These are phyloP conservation scores for Drosophila mimica DNA, from an alignment of 2,888 invertebrate genomes.

Conservation along the genomic window DNA sequence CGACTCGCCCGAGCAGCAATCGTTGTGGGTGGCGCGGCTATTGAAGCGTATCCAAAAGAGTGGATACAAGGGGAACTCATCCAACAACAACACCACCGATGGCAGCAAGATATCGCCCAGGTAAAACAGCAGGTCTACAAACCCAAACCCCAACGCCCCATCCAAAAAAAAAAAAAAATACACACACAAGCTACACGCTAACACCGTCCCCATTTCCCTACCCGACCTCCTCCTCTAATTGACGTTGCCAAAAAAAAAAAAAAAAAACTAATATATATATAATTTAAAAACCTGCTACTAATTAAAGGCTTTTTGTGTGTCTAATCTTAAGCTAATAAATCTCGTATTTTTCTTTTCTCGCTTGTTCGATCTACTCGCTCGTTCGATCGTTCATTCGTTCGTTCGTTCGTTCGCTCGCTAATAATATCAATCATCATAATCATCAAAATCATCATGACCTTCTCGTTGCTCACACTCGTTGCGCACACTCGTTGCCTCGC, in stretches of 20 bases:
- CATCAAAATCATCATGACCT: constrained; percentile 15
- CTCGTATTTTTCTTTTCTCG: constrained; percentile 69
- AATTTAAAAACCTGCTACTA: constrained; percentile 26
- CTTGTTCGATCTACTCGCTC: constrained; percentile 47
- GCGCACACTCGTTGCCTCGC: not conserved
- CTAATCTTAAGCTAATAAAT: constrained; percentile 52
- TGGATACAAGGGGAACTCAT: constrained; percentile 94
- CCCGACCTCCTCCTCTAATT: constrained; percentile 1
- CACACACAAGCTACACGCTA: constrained; percentile 1
- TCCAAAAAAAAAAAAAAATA: too few relatives aligned
- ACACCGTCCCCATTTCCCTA: not conserved
- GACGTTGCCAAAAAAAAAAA: constrained; percentile 49
- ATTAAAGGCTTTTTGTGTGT: constrained; percentile 52
- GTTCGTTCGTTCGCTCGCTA: constrained; percentile 40
- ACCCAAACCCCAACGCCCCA: not conserved
- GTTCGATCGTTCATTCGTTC: constrained; percentile 4
- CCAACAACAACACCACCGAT: constrained; percentile 86
- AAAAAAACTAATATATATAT: not conserved
- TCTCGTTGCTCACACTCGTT: constrained; percentile 6
- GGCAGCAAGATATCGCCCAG: constrained; percentile 91
- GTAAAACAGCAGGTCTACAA: constrained; percentile 85
- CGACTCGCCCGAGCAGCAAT: constrained; percentile 93
- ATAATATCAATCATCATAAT: constrained; percentile 38
- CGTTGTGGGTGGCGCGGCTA: constrained; percentile 95
- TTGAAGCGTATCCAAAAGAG: constrained; percentile 96